These are phyloP conservation scores for Charina bottae DNA, from an alignment of 2,113 vertebrate species.

Conservation along the genomic window DNA sequence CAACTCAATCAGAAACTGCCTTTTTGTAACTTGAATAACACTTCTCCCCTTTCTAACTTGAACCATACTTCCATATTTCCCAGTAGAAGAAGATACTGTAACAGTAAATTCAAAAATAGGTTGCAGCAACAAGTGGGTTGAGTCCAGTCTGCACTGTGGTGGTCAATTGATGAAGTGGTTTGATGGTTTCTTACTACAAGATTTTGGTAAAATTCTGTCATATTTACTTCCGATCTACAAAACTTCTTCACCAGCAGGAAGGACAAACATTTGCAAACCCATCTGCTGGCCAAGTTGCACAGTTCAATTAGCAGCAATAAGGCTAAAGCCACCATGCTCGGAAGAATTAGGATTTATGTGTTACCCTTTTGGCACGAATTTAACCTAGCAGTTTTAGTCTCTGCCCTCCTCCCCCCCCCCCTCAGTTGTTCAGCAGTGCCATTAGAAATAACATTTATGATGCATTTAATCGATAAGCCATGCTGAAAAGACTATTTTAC, in stretches of 20 bases:
- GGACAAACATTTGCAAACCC: conserved; percentile 33
- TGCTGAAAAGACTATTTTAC: conserved; percentile 11
- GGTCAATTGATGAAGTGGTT: not conserved
- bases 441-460: conserved; percentile 12
- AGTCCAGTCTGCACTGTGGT: not conserved
- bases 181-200: not conserved
- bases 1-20: not conserved
- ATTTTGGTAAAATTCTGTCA: not conserved
- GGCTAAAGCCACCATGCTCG: not conserved
- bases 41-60: not conserved
- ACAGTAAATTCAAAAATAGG: not conserved
- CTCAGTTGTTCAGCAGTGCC: conserved; percentile 22
- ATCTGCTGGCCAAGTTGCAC: not conserved
- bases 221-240: not conserved
- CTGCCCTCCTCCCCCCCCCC: not conserved
- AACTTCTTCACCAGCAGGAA: not conserved
- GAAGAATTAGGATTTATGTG: accelerated
- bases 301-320: accelerated
- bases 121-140: not conserved
- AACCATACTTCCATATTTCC: not conserved
- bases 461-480: conserved; percentile 36
- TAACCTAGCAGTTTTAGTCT: not conserved
- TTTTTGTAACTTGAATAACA: not conserved
- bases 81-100: not conserved
- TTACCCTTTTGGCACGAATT: not conserved